A percentile compares a stretch with the other conserved stretches of the same genome.
Conservation (phyloP, 2,113 vertebrate genomes). For the Nestor notabilis region DNA sequence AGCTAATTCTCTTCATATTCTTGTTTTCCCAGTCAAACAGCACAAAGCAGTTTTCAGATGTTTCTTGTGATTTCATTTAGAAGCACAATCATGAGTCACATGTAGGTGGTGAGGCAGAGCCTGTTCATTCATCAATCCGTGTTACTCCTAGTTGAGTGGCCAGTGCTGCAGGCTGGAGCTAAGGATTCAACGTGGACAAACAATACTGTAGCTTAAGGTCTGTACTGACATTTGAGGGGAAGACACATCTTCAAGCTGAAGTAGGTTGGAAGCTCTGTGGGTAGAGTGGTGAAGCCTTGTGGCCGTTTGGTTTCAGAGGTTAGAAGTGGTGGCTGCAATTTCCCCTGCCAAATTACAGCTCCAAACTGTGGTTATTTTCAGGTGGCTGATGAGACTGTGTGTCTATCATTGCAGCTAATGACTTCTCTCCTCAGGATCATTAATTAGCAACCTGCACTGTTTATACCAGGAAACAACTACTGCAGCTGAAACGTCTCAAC, state of each 20-base stretch:
- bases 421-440: neutral
- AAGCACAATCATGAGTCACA: neutral
- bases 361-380: neutral
- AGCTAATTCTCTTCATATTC: neutral
- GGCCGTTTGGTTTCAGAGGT: neutral
- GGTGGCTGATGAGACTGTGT: neutral
- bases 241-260: accelerated
- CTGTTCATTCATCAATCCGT: neutral
- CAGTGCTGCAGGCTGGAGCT: accelerated
- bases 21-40: neutral
- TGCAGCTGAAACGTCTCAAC: accelerated
- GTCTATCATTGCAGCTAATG: neutral
- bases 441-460: neutral
- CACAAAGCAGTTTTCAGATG: neutral
- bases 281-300: neutral
- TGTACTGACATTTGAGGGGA: neutral
- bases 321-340: neutral
- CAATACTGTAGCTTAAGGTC: neutral
- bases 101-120: neutral
- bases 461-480: neutral
- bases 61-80: neutral
- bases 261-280: accelerated
- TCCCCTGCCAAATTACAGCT: neutral
- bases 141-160: neutral
- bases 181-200: neutral